A percentile compares a stretch with the other conserved stretches of the same genome.
Evolutionary conservation across 2,888 invertebrate genomes (phyloP).

Genomic region (Idaea biselata): DNA sequence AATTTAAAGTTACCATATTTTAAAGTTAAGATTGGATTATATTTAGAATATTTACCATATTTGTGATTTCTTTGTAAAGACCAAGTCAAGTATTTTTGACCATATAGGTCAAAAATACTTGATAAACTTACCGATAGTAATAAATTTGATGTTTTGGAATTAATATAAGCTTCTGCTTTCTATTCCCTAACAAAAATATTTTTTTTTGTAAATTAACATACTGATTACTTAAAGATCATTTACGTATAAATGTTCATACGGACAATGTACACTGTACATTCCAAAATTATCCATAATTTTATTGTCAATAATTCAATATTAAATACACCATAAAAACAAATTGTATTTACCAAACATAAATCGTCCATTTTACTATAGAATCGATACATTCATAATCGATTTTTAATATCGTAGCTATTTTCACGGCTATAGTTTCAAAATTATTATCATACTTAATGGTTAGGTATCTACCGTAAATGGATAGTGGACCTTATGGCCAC

Average conservation of each 20-base stretch:
- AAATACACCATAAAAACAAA: background rate
- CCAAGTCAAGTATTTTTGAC: no score
- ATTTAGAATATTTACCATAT: no score
- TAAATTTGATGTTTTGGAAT: no score
- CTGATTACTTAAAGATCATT: no score
- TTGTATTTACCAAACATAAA: background rate
- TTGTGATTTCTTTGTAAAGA: no score
- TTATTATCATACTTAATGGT: conserved; percentile 48
- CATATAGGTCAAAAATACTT: no score
- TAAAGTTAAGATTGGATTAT: no score
- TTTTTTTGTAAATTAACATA: background rate
- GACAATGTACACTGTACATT: background rate
- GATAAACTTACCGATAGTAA: no score
- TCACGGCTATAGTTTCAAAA: conserved; percentile 45
- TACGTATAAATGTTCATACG: background rate
- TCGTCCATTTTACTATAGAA: background rate
- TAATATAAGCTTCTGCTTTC: no score
- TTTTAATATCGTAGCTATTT: conserved; percentile 37
- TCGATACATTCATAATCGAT: conserved; percentile 9
- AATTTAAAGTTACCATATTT: no score
- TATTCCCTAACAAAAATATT: no score
- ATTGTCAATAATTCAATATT: conserved; percentile 1
- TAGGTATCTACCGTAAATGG: conserved; percentile 42
- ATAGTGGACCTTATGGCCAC: conserved; percentile 20
- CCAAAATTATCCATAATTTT: background rate